These are phyloP conservation scores for Tupaia tana DNA, from an alignment of 2,113 vertebrate genomes.

Conservation along the genomic window DNA sequence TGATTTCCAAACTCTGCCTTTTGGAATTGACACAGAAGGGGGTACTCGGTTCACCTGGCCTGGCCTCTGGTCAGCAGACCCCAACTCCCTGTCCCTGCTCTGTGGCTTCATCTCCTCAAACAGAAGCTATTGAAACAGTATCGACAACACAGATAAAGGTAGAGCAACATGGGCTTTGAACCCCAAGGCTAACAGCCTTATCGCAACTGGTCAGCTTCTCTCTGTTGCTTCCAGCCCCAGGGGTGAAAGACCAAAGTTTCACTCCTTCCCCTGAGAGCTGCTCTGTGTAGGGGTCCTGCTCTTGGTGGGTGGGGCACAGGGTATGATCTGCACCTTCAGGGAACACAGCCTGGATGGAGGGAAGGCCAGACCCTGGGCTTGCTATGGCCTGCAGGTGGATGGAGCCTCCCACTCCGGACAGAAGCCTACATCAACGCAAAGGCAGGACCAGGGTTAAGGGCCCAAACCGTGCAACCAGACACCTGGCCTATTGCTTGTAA, in stretches of 20 bases:
- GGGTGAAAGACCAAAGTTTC: not conserved
- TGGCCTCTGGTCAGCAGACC: constrained; percentile 82
- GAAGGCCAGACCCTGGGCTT: not conserved
- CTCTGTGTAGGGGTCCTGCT: not conserved
- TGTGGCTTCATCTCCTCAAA: constrained; percentile 78
- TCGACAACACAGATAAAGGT: constrained; percentile 72
- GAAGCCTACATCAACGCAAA: too few relatives aligned
- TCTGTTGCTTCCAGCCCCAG: not conserved
- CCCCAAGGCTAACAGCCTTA: constrained; percentile 54
- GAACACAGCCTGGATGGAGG: not conserved
- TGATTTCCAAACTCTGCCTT: constrained; percentile 68
- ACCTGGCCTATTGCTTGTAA: not conserved
- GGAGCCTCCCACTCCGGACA: not conserved
- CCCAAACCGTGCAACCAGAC: not conserved
- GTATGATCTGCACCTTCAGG: not conserved
- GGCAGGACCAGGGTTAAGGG: accelerated
- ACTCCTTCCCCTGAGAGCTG: too few relatives aligned
- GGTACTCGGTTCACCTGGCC: constrained; percentile 49
- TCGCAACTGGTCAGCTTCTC: not conserved
- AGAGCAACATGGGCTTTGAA: constrained; percentile 41
- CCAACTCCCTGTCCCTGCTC: constrained; percentile 22
- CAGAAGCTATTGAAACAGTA: constrained; percentile 81
- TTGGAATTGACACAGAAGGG: constrained; percentile 75
- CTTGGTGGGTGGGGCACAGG: not conserved
- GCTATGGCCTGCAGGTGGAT: not conserved